phyloP scores from a whole-genome alignment of 1,140 invertebrate genomes.

The Zaprionus capensis region DNA sequence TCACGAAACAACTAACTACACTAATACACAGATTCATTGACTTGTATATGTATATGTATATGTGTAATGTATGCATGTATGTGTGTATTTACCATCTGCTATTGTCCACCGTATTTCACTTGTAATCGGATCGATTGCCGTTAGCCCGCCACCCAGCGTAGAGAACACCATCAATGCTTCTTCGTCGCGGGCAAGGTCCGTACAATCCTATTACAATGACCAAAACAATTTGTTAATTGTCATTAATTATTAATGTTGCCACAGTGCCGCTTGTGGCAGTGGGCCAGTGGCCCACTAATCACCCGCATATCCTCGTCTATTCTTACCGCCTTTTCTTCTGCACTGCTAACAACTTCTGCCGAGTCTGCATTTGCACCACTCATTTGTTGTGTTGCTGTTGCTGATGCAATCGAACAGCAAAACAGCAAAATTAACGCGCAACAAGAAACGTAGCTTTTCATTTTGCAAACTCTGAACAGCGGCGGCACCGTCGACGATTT shows the following conservation, averaged over 20 bases:
- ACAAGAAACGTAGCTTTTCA: conserved; percentile 68
- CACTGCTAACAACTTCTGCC: conserved; percentile 73
- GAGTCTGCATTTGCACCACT: conserved; percentile 60
- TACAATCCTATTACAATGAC: conserved; percentile 85
- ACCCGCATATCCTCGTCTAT: conserved; percentile 15
- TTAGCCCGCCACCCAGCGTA: conserved; percentile 95
- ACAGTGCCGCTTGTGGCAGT: neutral
- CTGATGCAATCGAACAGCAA: conserved; percentile 78
- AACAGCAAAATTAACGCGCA: conserved; percentile 73
- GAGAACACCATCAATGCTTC: conserved; percentile 92
- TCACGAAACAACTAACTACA: conserved; percentile 26
- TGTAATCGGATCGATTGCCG: conserved; percentile 92
- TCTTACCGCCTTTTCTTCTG: conserved; percentile 63
- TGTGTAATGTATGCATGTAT: conserved; percentile 13
- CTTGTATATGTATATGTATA: neutral
- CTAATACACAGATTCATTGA: conserved; percentile 9
- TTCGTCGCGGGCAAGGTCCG: conserved; percentile 89
- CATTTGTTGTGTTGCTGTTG: conserved; percentile 39
- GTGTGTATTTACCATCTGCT: conserved; percentile 90
- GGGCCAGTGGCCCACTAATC: conserved; percentile 2
- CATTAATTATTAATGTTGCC: conserved; percentile 47
- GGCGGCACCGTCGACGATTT: conserved; percentile 20
- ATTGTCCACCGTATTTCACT: conserved; percentile 95
- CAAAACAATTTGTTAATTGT: conserved; percentile 45
- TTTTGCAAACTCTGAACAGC: conserved; percentile 60